Percentiles rank a stretch among this genome's conserved stretches.
Evolutionary conservation across 1,140 invertebrate genomes (phyloP).

Genomic region (Vollenhovia emeryi): DNA sequence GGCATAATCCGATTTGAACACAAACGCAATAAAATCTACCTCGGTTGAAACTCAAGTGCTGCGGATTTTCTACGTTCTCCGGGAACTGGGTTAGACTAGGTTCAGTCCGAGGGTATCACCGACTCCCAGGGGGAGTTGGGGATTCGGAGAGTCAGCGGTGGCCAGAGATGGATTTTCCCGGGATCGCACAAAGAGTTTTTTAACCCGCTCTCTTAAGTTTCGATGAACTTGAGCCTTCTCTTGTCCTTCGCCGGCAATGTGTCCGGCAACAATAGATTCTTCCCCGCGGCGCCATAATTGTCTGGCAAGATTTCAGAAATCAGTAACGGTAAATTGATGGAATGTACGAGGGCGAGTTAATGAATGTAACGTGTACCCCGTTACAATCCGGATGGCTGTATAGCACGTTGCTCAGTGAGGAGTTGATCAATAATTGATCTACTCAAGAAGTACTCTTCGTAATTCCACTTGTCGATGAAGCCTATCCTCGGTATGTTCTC

Average conservation of each 20-base stretch:
- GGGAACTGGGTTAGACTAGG: conserved; percentile 42
- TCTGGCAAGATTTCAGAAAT: not conserved
- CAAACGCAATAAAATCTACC: conserved; percentile 58
- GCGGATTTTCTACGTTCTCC: conserved; percentile 41
- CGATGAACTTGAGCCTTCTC: conserved; percentile 16
- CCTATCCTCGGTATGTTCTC: conserved; percentile 24
- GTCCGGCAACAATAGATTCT: not conserved
- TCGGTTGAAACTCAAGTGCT: conserved; percentile 49
- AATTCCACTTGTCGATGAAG: conserved; percentile 53
- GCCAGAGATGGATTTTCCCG: conserved; percentile 42
- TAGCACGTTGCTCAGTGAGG: not conserved
- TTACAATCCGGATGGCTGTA: conserved; percentile 25
- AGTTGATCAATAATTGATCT: conserved; percentile 59
- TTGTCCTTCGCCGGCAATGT: not conserved
- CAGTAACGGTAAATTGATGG: conserved; percentile 43
- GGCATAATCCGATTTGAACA: conserved; percentile 53
- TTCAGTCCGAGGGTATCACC: conserved; percentile 26
- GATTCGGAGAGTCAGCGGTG: conserved; percentile 18
- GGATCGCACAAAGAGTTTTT: conserved; percentile 48
- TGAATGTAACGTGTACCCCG: conserved; percentile 50
- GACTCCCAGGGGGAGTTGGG: not conserved
- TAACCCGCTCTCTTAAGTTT: conserved; percentile 43
- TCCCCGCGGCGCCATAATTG: not conserved
- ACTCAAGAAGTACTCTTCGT: conserved; percentile 56
- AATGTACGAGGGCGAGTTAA: conserved; percentile 40